A percentile compares a stretch with the other conserved stretches of the same genome.
Conservation (phyloP, 2,888 invertebrate species). For the Caenorhabditis sp. region DNA sequence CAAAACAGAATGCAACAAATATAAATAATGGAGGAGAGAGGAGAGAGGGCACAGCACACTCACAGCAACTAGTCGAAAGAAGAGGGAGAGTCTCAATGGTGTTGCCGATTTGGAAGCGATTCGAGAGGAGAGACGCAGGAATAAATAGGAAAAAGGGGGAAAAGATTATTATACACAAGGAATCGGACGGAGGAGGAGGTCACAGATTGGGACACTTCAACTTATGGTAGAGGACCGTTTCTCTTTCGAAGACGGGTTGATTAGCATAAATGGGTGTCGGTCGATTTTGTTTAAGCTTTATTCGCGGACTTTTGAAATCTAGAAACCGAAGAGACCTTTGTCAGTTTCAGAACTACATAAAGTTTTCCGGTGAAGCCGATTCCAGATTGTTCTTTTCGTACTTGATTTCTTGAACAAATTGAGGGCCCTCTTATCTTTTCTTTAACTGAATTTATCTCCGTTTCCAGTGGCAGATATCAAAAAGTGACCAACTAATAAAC, state of each 20-base stretch:
- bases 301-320: too few relatives aligned
- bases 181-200: constrained; percentile 23
- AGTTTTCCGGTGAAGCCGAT: too few relatives aligned
- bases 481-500: too few relatives aligned
- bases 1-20: constrained; percentile 62
- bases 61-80: constrained; percentile 59
- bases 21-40: constrained; percentile 60
- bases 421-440: too few relatives aligned
- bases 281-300: too few relatives aligned
- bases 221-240: constrained; percentile 22
- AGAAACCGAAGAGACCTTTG: too few relatives aligned
- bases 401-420: too few relatives aligned
- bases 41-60: constrained; percentile 41
- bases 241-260: background rate
- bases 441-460: too few relatives aligned
- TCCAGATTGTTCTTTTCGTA: too few relatives aligned
- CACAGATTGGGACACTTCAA: constrained; percentile 47
- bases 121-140: constrained; percentile 54
- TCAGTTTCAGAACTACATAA: too few relatives aligned
- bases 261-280: background rate
- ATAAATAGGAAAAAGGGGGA: constrained; percentile 15
- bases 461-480: too few relatives aligned
- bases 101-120: constrained; percentile 56
- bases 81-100: constrained; percentile 34
- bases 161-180: constrained; percentile 54